Evolutionary conservation across 2,888 invertebrate species (phyloP), one percentile per base, ranked within the genome.

Genomic region (Tetheella fluctuosa): DNA sequence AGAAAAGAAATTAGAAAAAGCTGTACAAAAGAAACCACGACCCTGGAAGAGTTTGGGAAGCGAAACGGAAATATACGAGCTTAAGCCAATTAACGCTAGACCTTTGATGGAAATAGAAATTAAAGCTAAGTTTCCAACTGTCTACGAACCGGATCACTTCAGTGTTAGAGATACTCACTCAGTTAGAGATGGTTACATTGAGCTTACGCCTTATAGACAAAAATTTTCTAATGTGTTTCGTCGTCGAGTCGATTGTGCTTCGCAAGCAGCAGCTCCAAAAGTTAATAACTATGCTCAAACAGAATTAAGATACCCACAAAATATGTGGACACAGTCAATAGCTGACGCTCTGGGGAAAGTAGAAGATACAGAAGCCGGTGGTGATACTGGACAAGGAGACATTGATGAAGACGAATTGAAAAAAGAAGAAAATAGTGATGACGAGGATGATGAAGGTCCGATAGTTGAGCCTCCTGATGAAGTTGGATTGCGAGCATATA

Each of bases 111-210:
- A 96, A 81, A 91, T 96, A 7, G 96, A 97, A 86, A 90, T 96
- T 42, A 95, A 95, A 80, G 92, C 94, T 28, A 93, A 94, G 48
- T 96, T 95, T 83, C 95, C 95, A 0, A 90, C 89, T 1, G 70
- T 71, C 30, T 86, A 89, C 66, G 82, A 88, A 57, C 88, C 92
- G 0, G 79, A 86, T 15, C 85, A 89, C 28, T 95, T 96, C 68
- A 74, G 81, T 34, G 84, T 94, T 23, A 93, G 96, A 64, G 89
- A 91, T 60, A 91, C 94, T 0, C 89, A 93, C 55, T 93, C 94
- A 54, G 94, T 94, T 17, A 90, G 95, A 58, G 96, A 97, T 82
- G 96, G 96, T 13, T 96, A 94, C 69, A 93, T 95, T 61, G 96
- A 96, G 75, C 80, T 97, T 28, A 83, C 94, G 57, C 94, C 95